Evolutionary conservation across 2,797 vertebrate genomes (phyloP), one percentile per base, ranked within the genome.

Genomic region (Molossus alvarezi): DNA sequence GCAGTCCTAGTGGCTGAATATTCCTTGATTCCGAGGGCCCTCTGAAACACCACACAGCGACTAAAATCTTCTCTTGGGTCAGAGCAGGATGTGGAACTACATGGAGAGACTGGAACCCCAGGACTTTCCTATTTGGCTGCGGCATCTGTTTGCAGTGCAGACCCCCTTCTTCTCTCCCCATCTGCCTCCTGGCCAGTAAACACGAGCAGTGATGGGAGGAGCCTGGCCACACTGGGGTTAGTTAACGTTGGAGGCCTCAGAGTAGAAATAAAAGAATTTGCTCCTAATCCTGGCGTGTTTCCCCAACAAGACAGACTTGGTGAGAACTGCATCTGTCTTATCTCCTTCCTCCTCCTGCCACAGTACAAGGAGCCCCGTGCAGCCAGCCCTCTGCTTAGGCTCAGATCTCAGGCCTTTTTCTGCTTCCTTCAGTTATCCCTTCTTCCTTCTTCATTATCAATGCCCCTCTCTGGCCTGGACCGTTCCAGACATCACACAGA

Each of bases 61-160:
- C 13, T 6, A 9, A 72, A 67, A 57, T 91, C 45, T 84, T 62
- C 79, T 83, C 37, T 67, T 86, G 29, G 69, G 64, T 82, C 65
- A 57, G 55, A 88, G 75, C 65, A 83, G 29, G 27, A 95, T 51
- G 58, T 64, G 20, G 4, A 2, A 14, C 58, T 37, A 37, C 71
- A 57, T 20, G 10, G 13, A 87, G 51, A 88, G 10, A 48, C 53
- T 21, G 14, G 9, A 62, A 73, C 23, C 58, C 17, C 27, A 4
- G 33, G 58, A 51, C 9, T 29, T 45, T 90, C 45, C 51, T 81
- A 37, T 51, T 76, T 77, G n/a, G 12, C 37, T 11, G 1, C 33
- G 73, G 27, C 11, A 21, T 60, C 33, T 77, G 12, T 83, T 90
- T 72, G 5, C 45, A 85, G 27, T 29, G 81, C n/a, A 80, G 45